These are phyloP conservation scores for Eugnorisma glareosa DNA, from an alignment of 2,888 invertebrate species.

Conservation along the genomic window DNA sequence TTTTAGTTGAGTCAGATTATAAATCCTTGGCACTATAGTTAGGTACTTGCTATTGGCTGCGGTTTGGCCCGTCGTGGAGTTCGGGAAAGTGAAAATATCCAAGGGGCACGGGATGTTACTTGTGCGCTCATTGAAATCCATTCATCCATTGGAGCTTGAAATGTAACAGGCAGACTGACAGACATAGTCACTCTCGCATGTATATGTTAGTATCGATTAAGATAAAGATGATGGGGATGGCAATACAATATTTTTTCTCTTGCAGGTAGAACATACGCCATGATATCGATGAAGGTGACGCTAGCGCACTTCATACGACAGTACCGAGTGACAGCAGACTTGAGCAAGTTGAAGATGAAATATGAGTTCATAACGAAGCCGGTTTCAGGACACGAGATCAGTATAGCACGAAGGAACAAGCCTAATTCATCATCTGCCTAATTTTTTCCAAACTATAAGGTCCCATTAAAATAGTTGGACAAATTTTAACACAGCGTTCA, in stretches of 20 bases:
- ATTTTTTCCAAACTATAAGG: no score
- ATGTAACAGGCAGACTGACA: background rate
- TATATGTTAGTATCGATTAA: no score
- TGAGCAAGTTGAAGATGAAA: slow-evolving; percentile 62
- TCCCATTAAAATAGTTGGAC: no score
- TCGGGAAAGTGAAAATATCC: background rate
- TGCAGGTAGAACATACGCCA: slow-evolving; percentile 71
- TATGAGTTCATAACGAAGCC: slow-evolving; percentile 52
- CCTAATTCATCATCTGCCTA: background rate
- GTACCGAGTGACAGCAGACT: slow-evolving; percentile 67
- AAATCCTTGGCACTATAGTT: background rate
- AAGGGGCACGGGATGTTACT: no score
- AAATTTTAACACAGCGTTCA: no score
- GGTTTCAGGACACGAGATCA: background rate
- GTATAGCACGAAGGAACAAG: background rate
- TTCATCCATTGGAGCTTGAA: no score
- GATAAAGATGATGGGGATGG: no score
- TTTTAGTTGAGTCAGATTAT: background rate
- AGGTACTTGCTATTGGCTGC: background rate
- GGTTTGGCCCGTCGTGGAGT: background rate
- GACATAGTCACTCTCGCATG: background rate
- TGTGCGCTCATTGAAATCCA: background rate
- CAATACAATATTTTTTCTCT: slow-evolving; percentile 15
- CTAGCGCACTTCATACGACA: slow-evolving; percentile 68
- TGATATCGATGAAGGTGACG: slow-evolving; percentile 70